A percentile compares a stretch with the other conserved stretches of the same genome.
These are phyloP conservation scores for Cydia pomonella DNA, from an alignment of 1,140 invertebrate genomes.

Conservation along the genomic window DNA sequence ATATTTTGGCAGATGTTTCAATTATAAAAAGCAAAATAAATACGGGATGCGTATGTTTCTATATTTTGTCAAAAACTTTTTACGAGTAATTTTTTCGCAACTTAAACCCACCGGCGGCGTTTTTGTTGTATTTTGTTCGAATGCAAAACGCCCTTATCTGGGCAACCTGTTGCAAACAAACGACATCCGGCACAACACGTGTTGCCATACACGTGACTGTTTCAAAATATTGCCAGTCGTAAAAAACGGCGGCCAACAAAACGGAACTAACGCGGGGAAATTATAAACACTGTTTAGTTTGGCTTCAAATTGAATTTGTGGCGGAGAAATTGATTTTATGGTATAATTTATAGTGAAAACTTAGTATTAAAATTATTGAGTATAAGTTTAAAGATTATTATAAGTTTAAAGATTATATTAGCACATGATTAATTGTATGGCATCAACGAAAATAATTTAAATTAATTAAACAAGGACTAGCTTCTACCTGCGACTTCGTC, in stretches of 20 bases:
- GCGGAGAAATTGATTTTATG: conserved; percentile 14
- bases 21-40: background rate
- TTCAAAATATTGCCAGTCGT: conserved; percentile 36
- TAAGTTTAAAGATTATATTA: too few relatives aligned
- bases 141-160: conserved; percentile 31
- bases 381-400: too few relatives aligned
- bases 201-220: conserved; percentile 26
- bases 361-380: background rate
- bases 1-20: background rate
- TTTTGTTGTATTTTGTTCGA: background rate
- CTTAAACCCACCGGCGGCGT: background rate
- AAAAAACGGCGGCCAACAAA: conserved; percentile 34
- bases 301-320: background rate
- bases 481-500: too few relatives aligned
- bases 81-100: background rate
- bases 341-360: background rate
- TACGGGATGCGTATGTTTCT: background rate
- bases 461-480: too few relatives aligned
- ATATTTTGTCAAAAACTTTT: background rate
- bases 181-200: conserved; percentile 33
- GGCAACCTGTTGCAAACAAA: conserved; percentile 32
- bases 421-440: too few relatives aligned
- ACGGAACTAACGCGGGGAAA: conserved; percentile 22
- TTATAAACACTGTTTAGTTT: conserved; percentile 8
- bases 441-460: too few relatives aligned